These are phyloP conservation scores for Ellobius talpinus DNA, from an alignment of 2,113 vertebrate species.

Conservation along the genomic window DNA sequence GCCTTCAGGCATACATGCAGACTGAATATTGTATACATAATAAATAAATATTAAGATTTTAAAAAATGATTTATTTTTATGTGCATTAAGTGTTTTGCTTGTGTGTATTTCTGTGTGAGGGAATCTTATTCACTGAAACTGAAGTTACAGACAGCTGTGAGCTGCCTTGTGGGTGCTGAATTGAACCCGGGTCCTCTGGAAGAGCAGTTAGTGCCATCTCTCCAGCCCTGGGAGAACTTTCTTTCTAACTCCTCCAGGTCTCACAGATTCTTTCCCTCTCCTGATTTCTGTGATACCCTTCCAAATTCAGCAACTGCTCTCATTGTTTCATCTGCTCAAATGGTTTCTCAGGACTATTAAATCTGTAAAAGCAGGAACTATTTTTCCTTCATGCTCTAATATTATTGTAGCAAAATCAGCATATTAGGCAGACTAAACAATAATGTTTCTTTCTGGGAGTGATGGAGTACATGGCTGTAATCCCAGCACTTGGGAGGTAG, in stretches of 20 bases:
- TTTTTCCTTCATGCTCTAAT: not conserved
- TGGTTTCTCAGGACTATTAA: not conserved
- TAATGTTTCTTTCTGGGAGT: not conserved
- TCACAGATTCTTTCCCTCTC: not conserved
- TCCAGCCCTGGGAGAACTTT: not conserved
- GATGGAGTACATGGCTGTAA: not conserved
- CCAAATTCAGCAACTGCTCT: not conserved
- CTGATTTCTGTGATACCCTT: not conserved
- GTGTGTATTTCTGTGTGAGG: not conserved
- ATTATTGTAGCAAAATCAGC: not conserved
- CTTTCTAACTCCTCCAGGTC: not conserved
- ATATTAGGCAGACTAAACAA: not conserved
- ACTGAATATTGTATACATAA: too few species aligned
- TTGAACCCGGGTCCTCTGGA: not conserved
- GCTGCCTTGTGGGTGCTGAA: not conserved
- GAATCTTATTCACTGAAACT: not conserved
- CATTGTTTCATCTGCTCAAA: not conserved
- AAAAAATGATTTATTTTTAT: not conserved
- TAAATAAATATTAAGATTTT: too few species aligned
- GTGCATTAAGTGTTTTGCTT: not conserved
- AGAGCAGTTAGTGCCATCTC: not conserved
- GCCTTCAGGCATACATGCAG: too few species aligned
- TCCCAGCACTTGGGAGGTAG: not conserved
- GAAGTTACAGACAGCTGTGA: not conserved
- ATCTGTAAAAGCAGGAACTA: not conserved